Base-by-base conservation (phyloP, 2,888 invertebrate genomes). In the Diarsia rubi region DNA sequence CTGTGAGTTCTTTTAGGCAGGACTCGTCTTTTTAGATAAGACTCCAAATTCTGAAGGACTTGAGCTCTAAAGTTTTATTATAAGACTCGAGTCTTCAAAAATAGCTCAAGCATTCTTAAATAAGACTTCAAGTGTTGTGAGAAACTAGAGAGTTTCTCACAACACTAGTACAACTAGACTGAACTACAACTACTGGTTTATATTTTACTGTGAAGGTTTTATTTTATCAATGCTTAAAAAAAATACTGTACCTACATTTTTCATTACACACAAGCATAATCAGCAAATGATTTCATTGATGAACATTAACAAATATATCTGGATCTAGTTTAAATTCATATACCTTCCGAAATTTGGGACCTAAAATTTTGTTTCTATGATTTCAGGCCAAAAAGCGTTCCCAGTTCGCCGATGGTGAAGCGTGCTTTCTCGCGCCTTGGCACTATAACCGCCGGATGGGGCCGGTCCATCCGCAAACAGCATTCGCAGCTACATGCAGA, bases 371-470 rank as follows among this genome's bases (percentile, higher is more conserved):
- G 2, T 66, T 1, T 57, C n/a, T 31, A 27, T 21, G 59, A 59
- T 92, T 96, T 81, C 96, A 98, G 98, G 91, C 99, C 99, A 86
- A 99, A 99, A 96, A 99, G 99, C 93, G 99, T 99, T 78, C 99
- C 99, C 45, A 98, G 98, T 88, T 99, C 99, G 62, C 99, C 99
- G 47, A 99, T 99, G 98, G 98, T 99, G 83, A 98, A 98, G 94
- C 97, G 99, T 44, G 99, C 99, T 2, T 98, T 99, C 93, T 98
- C 98, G n/a, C 97, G 99, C 27, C 96, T 99, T 76, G 98, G 99
- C 24, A 99, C 98, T 66, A 98, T 99, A 87, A 99, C 99, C 0
- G 98, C 99, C 0, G 98, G 98, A 64, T 99, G 98, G 98, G 98
- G 99, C 1, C 97, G 98, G 64, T 98, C 98, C 78, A 98, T 98